Percentiles rank a stretch among this genome's conserved stretches.
These are phyloP conservation scores for Anagrus nilaparvatae DNA, from an alignment of 1,140 invertebrate genomes.

Conservation along the genomic window DNA sequence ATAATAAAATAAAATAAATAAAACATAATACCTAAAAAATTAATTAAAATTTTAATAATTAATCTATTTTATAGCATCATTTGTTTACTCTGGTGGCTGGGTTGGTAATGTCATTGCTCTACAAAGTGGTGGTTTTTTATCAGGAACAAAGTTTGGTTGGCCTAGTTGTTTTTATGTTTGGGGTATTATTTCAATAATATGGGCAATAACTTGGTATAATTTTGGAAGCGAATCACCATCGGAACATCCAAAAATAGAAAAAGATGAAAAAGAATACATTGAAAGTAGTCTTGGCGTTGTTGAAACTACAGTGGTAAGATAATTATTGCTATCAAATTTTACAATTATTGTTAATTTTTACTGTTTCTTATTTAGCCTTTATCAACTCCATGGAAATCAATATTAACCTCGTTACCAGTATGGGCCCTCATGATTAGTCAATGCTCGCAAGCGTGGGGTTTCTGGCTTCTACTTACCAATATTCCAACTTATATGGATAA, in stretches of 20 bases:
- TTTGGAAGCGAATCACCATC: constrained; percentile 44
- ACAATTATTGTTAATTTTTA: neutral
- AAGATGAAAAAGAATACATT: constrained; percentile 40
- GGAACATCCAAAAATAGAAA: constrained; percentile 31
- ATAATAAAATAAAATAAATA: neutral
- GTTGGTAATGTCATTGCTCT: constrained; percentile 56
- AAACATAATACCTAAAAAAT: neutral
- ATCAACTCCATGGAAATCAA: constrained; percentile 64
- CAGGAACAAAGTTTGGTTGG: constrained; percentile 49
- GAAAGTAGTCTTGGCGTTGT: constrained; percentile 40
- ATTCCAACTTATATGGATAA: constrained; percentile 83
- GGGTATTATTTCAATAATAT: constrained; percentile 38
- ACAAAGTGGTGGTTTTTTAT: constrained; percentile 48
- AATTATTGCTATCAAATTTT: neutral
- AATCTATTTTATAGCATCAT: constrained; percentile 23
- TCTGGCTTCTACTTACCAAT: constrained; percentile 83
- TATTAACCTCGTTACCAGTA: constrained; percentile 65
- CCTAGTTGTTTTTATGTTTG: constrained; percentile 50
- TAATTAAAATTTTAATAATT: constrained; percentile 1
- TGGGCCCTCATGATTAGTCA: constrained; percentile 75
- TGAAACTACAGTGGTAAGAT: constrained; percentile 35
- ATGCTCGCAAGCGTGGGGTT: constrained; percentile 83
- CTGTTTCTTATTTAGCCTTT: constrained; percentile 30
- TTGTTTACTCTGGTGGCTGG: constrained; percentile 44
- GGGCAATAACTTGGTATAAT: constrained; percentile 31